phyloP scores from a whole-genome alignment of 1,140 invertebrate genomes.

The Neoseiulus cucumeris region DNA sequence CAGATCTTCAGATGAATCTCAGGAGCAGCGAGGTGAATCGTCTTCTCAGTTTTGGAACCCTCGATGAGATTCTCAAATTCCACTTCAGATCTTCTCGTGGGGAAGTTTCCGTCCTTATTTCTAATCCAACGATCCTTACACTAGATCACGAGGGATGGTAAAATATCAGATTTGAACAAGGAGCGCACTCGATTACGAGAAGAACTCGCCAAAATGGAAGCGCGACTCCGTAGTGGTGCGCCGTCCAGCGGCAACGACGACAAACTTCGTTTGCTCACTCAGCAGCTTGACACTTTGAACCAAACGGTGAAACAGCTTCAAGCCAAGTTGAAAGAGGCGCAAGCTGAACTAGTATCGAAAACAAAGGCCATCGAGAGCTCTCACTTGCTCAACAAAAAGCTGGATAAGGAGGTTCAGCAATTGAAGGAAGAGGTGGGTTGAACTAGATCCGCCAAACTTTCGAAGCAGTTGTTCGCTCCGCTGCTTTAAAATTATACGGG shows the following conservation, averaged over 20 bases:
- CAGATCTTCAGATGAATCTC: constrained; percentile 40
- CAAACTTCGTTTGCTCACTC: not conserved
- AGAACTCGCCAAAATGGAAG: not conserved
- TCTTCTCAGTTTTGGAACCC: no score
- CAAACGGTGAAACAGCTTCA: not conserved
- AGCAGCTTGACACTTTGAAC: not conserved
- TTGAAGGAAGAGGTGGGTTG: constrained; percentile 14
- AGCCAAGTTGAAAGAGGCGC: not conserved
- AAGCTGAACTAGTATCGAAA: not conserved
- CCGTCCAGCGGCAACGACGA: not conserved
- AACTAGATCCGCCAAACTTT: no score
- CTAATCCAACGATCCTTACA: not conserved
- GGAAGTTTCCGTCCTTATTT: not conserved
- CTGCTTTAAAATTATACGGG: no score
- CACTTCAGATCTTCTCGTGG: no score
- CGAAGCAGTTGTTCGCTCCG: no score
- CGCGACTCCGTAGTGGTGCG: not conserved
- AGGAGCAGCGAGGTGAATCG: constrained; percentile 35
- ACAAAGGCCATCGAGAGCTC: constrained; percentile 10
- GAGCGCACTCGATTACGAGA: not conserved
- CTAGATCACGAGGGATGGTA: constrained; percentile 1
- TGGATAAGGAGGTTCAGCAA: constrained; percentile 21
- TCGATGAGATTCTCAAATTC: no score
- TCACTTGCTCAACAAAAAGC: constrained; percentile 26
- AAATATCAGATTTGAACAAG: not conserved